phyloP scores from a whole-genome alignment of 2,113 vertebrate species.

The Aspiorhynchus laticeps region DNA sequence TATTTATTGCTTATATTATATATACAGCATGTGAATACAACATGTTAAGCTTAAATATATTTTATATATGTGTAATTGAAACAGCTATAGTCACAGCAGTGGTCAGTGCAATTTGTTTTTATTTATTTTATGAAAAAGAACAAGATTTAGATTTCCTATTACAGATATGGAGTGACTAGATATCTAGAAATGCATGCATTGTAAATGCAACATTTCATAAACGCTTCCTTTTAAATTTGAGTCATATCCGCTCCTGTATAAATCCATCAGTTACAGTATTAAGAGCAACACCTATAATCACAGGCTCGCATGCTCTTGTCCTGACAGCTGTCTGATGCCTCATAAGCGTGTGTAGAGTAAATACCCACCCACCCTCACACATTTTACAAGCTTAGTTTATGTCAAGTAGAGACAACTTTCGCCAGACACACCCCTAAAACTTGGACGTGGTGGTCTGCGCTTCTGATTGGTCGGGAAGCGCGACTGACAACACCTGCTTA shows the following conservation, averaged over 20 bases:
- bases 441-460: slow-evolving; percentile 78
- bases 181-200: background rate
- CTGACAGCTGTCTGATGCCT: slow-evolving; percentile 38
- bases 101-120: background rate
- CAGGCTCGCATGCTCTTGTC: background rate
- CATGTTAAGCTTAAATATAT: background rate
- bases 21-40: background rate
- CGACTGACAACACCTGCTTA: slow-evolving; percentile 96
- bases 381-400: slow-evolving; percentile 71
- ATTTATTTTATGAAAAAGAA: background rate
- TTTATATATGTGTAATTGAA: background rate
- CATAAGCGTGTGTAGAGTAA: slow-evolving; percentile 52
- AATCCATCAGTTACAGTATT: background rate
- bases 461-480: slow-evolving; percentile 85
- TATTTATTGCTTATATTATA: background rate
- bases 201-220: background rate
- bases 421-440: slow-evolving; percentile 80
- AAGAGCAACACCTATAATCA: background rate
- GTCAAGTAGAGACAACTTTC: slow-evolving; percentile 74
- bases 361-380: slow-evolving; percentile 67
- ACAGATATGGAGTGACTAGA: background rate
- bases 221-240: background rate
- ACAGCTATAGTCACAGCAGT: background rate
- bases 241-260: background rate
- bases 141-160: background rate